These are phyloP conservation scores for Agriotes lineatus DNA, from an alignment of 2,888 invertebrate genomes.

Conservation along the genomic window DNA sequence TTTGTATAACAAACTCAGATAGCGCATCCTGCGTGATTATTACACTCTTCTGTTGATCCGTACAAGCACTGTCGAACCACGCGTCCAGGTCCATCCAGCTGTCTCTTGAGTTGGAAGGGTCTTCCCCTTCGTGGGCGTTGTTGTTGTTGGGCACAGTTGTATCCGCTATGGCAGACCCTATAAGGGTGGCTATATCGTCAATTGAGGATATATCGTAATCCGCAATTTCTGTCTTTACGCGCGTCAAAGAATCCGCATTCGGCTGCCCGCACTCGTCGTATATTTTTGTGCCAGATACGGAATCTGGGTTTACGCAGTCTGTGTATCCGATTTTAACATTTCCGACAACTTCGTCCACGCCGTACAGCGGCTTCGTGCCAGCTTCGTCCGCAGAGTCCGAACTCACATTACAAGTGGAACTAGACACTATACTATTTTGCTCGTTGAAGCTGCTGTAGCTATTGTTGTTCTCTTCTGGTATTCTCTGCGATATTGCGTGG, in stretches of 20 bases:
- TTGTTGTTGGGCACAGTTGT: conserved; percentile 86
- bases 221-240: conserved; percentile 70
- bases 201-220: conserved; percentile 80
- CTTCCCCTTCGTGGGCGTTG: conserved; percentile 72
- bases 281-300: conserved; percentile 69
- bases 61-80: conserved; percentile 86
- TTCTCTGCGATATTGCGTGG: conserved; percentile 84
- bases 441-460: conserved; percentile 69
- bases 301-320: conserved; percentile 68
- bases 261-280: conserved; percentile 71
- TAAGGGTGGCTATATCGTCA: conserved; percentile 88
- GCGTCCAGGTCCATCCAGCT: conserved; percentile 92
- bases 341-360: conserved; percentile 66
- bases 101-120: conserved; percentile 80
- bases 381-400: conserved; percentile 72
- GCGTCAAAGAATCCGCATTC: conserved; percentile 65
- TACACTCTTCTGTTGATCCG: conserved; percentile 75
- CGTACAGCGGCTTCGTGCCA: conserved; percentile 67
- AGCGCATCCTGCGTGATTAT: conserved; percentile 77
- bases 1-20: conserved; percentile 76
- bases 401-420: conserved; percentile 75
- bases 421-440: conserved; percentile 78
- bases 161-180: conserved; percentile 90
- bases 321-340: conserved; percentile 63
- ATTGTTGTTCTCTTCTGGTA: conserved; percentile 82